Percentiles rank a stretch among this genome's conserved stretches.
Evolutionary conservation across 1,140 invertebrate genomes (phyloP).

Genomic region (Sitophilus oryzae): DNA sequence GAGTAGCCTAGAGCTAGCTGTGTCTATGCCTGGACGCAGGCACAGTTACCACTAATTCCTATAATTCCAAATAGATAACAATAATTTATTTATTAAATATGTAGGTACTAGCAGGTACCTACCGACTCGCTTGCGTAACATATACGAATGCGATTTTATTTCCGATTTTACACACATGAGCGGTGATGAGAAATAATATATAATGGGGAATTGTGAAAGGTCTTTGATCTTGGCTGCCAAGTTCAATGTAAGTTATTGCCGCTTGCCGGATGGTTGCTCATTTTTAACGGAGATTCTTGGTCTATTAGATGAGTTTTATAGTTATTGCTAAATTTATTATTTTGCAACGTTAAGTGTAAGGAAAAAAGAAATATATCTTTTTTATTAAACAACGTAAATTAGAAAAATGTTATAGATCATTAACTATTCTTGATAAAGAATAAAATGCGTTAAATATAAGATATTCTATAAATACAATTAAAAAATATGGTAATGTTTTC

Average conservation of each 20-base stretch:
- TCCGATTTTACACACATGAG: slow-evolving; percentile 1
- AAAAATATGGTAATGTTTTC: too few relatives aligned
- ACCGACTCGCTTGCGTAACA: neutral
- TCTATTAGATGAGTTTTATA: too few relatives aligned
- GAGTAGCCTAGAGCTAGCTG: neutral
- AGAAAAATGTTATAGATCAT: too few relatives aligned
- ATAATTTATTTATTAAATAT: neutral
- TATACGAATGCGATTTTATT: neutral
- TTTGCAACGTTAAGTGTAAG: too few relatives aligned
- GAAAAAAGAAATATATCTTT: too few relatives aligned
- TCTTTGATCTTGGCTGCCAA: slow-evolving; percentile 11
- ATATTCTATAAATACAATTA: too few relatives aligned
- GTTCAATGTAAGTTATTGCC: slow-evolving; percentile 5
- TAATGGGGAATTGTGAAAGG: slow-evolving; percentile 15
- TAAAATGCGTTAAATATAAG: too few relatives aligned
- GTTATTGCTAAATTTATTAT: too few relatives aligned
- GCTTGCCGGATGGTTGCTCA: neutral
- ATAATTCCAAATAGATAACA: neutral
- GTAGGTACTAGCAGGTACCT: too few relatives aligned
- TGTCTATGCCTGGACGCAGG: neutral
- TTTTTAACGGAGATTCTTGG: too few relatives aligned
- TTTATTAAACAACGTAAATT: too few relatives aligned
- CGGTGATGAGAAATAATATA: neutral
- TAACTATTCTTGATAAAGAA: too few relatives aligned
- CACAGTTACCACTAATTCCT: neutral